Evolutionary conservation across 2,113 vertebrate species (phyloP), one percentile per base, ranked within the genome.

Genomic region (Carassius gibelio): DNA sequence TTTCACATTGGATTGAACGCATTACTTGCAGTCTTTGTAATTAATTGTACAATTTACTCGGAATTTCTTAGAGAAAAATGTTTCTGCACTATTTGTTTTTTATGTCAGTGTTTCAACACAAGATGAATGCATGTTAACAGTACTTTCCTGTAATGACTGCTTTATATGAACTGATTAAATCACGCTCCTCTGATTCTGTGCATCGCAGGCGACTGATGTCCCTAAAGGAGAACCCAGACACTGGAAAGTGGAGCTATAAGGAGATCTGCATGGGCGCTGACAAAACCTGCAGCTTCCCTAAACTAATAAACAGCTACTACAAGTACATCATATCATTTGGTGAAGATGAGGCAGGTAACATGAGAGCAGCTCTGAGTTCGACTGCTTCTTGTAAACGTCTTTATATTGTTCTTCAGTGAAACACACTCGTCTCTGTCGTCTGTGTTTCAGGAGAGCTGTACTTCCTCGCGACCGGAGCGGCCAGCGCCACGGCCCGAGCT

Each of bases 301-400:
- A 93, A 90, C 94, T 96, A 83, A 95, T 95, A 86, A 94, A 96
- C 91, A 94, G 89, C 86, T 94, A 95, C 84, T 94, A 94, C 83
- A 95, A 93, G 89, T 95, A 96, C 87, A 95, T 96, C 86, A 96
- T 96, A 90, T 96, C 95, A 13, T 96, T 96, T 86, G 95, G 93
- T 45, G 95, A 96, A 89, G 95, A 96, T 59, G 95, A 96, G 90
- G 95, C 95, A 90, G 95, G 95, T 95, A 95, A 92, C 86, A 34
- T 81, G 84, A 45, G 15, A 86, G 72, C 75, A 23, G 61, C 10
- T 64, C 34, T 74, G 52, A 71, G 78, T 61, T 3, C 30, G 30
- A 77, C 36, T 10, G 50, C 14, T 11, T 50, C 13, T 9, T 55
- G 52, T 55, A 19, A 55, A 55, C 2, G n/a, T 7, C 7, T 48